Base-by-base conservation (phyloP, 2,113 vertebrate genomes). In the Pandion haliaetus region DNA sequence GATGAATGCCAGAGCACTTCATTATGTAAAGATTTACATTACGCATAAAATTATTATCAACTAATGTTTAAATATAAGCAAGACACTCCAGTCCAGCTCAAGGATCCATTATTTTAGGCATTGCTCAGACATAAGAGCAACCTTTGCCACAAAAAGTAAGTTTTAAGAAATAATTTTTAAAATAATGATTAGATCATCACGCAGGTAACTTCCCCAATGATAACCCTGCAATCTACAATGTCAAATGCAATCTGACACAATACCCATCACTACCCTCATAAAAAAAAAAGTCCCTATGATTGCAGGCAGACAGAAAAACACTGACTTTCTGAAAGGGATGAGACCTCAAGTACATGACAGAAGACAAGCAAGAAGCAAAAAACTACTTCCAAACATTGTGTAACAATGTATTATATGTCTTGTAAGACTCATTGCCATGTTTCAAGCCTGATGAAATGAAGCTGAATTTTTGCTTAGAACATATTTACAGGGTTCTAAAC, bases 1-100 rank as follows among this genome's bases (percentile, higher is more conserved):
- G 58, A 81, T 86, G 92, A 96, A 96, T 96, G 71, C 82, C 67
- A 90, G 79, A 94, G 52, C n/a, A 66, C 50, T 88, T 96, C 32
- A 81, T 83, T 93, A 80, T 55, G 62, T 83, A 92, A 92, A 95
- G 54, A 61, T 87, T 85, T 93, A 74, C 69, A 90, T 36, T 66
- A 70, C 80, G 76, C 71, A 92, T 73, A 93, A 88, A 96, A 90
- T 92, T 69, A 93, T 85, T 50, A 93, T 50, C 67, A 77, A 16
- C 23, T 83, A 66, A 88, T 45, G 26, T 77, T 95, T 90, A 88
- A 91, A 80, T 94, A 80, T 65, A 58, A 80, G 52, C 21, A 72
- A 86, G 40, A 82, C 6, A 25, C 44, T 82, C 21, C 45, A 55
- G 61, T 38, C 38, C 52, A 88, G 67, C 29, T 95, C 18, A 66